Percentiles rank a stretch among this genome's conserved stretches.
These are phyloP conservation scores for Trichogramma dendrolimi DNA, from an alignment of 2,888 invertebrate genomes.

Conservation along the genomic window DNA sequence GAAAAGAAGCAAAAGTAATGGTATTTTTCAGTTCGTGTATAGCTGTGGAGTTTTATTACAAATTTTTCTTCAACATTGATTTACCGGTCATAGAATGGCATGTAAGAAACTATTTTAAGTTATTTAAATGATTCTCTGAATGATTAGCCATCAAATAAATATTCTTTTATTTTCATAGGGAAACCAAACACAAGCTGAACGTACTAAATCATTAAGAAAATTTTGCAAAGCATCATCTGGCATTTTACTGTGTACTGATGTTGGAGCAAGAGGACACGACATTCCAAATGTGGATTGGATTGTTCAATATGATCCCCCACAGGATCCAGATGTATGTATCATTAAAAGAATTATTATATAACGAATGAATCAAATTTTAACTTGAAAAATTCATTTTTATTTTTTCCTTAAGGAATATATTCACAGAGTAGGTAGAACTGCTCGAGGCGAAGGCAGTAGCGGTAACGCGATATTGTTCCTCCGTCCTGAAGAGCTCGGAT, in stretches of 20 bases:
- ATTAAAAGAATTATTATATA: neutral
- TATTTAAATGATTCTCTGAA: neutral
- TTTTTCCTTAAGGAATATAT: slow-evolving; percentile 50
- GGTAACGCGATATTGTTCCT: slow-evolving; percentile 87
- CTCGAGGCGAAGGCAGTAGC: slow-evolving; percentile 71
- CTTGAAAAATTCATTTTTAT: neutral
- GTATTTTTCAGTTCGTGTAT: slow-evolving; percentile 97
- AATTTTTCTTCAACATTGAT: slow-evolving; percentile 95
- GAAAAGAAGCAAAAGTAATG: slow-evolving; percentile 91
- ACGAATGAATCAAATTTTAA: too few relatives aligned
- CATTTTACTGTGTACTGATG: slow-evolving; percentile 89
- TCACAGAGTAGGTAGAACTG: too few relatives aligned
- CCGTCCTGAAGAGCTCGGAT: slow-evolving; percentile 87
- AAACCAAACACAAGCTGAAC: slow-evolving; percentile 92
- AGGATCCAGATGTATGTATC: slow-evolving; percentile 79
- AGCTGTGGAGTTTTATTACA: slow-evolving; percentile 94
- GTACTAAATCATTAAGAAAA: slow-evolving; percentile 91
- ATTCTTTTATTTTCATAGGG: slow-evolving; percentile 61
- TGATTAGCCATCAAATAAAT: slow-evolving; percentile 2
- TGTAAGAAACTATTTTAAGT: slow-evolving; percentile 54
- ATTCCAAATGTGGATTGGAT: slow-evolving; percentile 97
- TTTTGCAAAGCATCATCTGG: slow-evolving; percentile 90
- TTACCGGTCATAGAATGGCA: slow-evolving; percentile 93
- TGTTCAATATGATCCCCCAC: slow-evolving; percentile 94
- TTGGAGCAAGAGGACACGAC: slow-evolving; percentile 87